Percentiles rank a stretch among this genome's conserved stretches.
phyloP scores from a whole-genome alignment of 2,113 vertebrate genomes.

The Carettochelys insculpta region DNA sequence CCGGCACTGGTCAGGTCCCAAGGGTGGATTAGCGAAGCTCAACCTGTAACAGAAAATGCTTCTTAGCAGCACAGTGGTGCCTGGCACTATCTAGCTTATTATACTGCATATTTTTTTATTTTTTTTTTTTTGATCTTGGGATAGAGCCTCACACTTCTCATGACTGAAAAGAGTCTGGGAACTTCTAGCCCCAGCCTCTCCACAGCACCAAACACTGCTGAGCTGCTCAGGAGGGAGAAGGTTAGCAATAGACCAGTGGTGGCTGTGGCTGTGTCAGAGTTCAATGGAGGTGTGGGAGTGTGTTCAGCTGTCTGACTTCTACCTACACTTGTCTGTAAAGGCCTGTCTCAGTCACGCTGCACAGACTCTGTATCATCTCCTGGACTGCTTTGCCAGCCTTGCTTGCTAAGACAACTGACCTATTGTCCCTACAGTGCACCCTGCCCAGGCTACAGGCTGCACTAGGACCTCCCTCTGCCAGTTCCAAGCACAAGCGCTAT shows the following conservation, averaged over 20 bases:
- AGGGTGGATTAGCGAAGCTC: no score
- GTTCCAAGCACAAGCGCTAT: not conserved
- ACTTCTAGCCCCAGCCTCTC: not conserved
- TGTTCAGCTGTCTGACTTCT: not conserved
- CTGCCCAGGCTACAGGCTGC: not conserved
- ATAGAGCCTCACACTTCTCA: not conserved
- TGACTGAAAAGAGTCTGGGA: not conserved
- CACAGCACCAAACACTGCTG: not conserved
- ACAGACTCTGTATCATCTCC: accelerated
- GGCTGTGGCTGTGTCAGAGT: not conserved
- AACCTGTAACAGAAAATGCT: accelerated
- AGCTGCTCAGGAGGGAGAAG: not conserved
- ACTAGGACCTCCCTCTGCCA: not conserved
- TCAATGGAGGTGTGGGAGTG: not conserved
- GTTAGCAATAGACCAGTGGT: no score
- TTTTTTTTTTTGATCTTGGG: accelerated
- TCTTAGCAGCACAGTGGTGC: not conserved
- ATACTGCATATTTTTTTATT: no score
- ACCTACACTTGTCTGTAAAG: not conserved
- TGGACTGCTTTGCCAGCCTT: not conserved
- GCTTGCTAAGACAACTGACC: not conserved
- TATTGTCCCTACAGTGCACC: not conserved
- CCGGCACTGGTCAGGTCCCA: no score
- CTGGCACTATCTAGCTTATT: not conserved
- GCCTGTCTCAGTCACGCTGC: accelerated